A percentile compares a stretch with the other conserved stretches of the same genome.
Evolutionary conservation across 1,140 invertebrate species (phyloP).

Genomic region (Liolophura sinensis): DNA sequence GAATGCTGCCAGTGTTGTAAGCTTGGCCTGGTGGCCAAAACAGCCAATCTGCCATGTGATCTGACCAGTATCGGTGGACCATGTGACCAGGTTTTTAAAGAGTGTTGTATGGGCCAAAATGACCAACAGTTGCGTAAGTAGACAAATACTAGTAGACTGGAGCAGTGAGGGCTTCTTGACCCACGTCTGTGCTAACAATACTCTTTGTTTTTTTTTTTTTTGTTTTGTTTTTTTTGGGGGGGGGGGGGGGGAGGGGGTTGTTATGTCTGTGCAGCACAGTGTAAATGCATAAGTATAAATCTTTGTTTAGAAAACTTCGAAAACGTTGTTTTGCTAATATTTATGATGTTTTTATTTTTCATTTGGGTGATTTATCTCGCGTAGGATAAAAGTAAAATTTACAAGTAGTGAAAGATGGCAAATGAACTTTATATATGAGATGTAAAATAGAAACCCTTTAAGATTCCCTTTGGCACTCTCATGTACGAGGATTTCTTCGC

Average conservation of each 20-base stretch:
- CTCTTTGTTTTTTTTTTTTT: neutral
- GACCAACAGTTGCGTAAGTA: neutral
- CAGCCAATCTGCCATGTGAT: constrained; percentile 24
- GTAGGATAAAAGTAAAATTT: too few species aligned
- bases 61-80: constrained; percentile 37
- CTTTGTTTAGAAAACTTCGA: too few species aligned
- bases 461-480: too few species aligned
- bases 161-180: neutral
- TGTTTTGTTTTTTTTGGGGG: neutral
- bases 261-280: neutral
- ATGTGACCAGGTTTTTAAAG: constrained; percentile 43
- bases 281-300: too few species aligned
- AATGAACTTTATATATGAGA: too few species aligned
- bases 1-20: constrained; percentile 57
- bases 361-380: too few species aligned
- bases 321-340: too few species aligned
- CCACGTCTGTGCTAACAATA: neutral
- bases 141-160: neutral
- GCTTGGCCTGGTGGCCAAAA: constrained; percentile 38
- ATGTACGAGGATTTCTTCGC: too few species aligned
- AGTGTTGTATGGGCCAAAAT: constrained; percentile 41
- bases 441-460: too few species aligned
- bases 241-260: neutral
- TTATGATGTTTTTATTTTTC: too few species aligned
- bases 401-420: too few species aligned